Evolutionary conservation across 1,140 invertebrate genomes (phyloP).

Genomic region (Caenorhabditis briggsae): DNA sequence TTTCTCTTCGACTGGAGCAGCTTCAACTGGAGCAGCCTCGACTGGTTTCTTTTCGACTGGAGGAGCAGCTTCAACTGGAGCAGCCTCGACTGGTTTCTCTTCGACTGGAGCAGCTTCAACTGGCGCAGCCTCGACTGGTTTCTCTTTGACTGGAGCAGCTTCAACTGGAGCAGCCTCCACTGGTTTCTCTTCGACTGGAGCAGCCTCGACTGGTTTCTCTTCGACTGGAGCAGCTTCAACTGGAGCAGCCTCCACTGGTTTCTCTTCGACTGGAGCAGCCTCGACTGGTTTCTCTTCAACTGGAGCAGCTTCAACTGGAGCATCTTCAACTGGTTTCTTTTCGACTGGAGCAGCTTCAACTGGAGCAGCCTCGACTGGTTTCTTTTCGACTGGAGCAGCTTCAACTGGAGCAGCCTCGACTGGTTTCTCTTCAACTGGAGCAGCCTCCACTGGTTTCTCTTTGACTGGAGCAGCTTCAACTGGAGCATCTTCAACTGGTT

Average conservation of each 20-base stretch:
- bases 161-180: background rate
- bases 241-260: background rate
- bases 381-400: background rate
- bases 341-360: background rate
- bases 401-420: slow-evolving; percentile 12
- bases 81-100: background rate
- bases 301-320: background rate
- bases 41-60: background rate
- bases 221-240: background rate
- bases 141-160: background rate
- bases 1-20: background rate
- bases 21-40: background rate
- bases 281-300: background rate
- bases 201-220: background rate
- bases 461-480: slow-evolving; percentile 42
- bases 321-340: background rate
- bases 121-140: slow-evolving; percentile 1
- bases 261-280: slow-evolving; percentile 9
- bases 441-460: background rate
- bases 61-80: background rate
- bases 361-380: background rate
- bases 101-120: background rate
- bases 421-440: background rate
- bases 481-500: slow-evolving; percentile 26
- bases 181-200: background rate